These are phyloP conservation scores for Zonotrichia leucophrys DNA, from an alignment of 2,113 vertebrate genomes.

Conservation along the genomic window DNA sequence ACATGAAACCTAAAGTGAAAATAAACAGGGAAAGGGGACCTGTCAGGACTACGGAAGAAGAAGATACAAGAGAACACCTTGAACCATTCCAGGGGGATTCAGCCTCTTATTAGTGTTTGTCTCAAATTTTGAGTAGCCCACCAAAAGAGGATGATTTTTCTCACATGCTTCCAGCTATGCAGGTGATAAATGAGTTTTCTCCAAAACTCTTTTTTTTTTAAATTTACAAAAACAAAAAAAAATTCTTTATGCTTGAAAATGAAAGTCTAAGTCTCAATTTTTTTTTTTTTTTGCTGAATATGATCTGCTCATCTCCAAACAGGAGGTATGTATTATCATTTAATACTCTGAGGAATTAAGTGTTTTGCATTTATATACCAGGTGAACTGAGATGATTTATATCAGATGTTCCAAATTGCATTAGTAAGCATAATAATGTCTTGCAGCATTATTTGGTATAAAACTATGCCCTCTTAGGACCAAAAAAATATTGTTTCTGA, in stretches of 20 bases:
- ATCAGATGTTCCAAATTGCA: not conserved
- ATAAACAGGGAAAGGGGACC: not conserved
- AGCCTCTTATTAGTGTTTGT: not conserved
- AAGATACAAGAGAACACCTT: not conserved
- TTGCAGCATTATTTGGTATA: not conserved
- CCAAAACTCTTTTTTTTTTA: not conserved
- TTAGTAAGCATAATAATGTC: not conserved
- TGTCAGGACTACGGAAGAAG: not conserved
- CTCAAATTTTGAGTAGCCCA: not conserved
- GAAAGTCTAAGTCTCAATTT: not conserved
- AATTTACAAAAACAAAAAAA: not conserved
- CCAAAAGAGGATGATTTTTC: not conserved
- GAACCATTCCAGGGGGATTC: not conserved
- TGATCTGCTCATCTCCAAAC: not conserved
- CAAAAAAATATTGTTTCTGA: not conserved
- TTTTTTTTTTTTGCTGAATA: not conserved
- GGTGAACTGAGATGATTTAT: not conserved
- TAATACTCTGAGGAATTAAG: not conserved
- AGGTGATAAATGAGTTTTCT: not conserved
- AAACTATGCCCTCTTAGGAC: not conserved
- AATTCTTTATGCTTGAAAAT: not conserved
- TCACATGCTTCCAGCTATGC: not conserved
- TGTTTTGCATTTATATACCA: not conserved
- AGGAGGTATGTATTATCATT: not conserved
- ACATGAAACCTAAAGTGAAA: not conserved